Evolutionary conservation across 1,140 invertebrate species (phyloP), one percentile per base, ranked within the genome.

Genomic region (Atopsyche davidsoni): DNA sequence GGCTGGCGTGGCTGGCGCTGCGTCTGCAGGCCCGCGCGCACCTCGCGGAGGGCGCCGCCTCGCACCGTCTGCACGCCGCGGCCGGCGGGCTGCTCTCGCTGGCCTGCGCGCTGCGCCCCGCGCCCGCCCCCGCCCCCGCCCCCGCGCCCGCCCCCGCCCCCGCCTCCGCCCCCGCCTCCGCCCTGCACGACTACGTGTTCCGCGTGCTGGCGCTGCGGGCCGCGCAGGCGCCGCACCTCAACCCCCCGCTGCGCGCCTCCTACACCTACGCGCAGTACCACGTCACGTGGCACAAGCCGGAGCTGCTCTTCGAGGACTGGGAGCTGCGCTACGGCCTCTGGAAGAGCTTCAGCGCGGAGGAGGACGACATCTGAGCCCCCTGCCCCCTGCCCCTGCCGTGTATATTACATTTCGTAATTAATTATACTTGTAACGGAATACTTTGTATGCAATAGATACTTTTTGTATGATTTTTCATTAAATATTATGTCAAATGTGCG

Each of bases 231-330:
- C 79, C 79, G 0, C 78, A 80, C 58, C 59, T 80, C 7, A 81
- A 80, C 64, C 79, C 79, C 0, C 79, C 79, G 0, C 47, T 81
- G 10, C 65, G 72, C 51, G 59, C 64, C 1, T 57, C 58, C 18
- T 81, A 81, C 51, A 67, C 69, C 18, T 74, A 77, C 25, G 72
- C 73, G 0, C 61, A 69, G 4, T 72, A 79, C 57, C 75, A 80
- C 41, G 65, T 79, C 7, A 64, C 75, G 1, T 80, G 76, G 76
- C 72, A 79, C 54, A 79, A 81, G 32, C 69, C 76, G 0, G 75
- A 79, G 4, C 53, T 81, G 1, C 80, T 79, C 58, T 78, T 80
- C 21, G 69, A 79, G 18, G 78, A 81, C 55, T 80, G 78, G 79
- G 76, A 80, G 53, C 66, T 75, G 2, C 64, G 79, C 24, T 81